Evolutionary conservation across 2,797 vertebrate species (phyloP).

Genomic region (Poeciliopsis infans): DNA sequence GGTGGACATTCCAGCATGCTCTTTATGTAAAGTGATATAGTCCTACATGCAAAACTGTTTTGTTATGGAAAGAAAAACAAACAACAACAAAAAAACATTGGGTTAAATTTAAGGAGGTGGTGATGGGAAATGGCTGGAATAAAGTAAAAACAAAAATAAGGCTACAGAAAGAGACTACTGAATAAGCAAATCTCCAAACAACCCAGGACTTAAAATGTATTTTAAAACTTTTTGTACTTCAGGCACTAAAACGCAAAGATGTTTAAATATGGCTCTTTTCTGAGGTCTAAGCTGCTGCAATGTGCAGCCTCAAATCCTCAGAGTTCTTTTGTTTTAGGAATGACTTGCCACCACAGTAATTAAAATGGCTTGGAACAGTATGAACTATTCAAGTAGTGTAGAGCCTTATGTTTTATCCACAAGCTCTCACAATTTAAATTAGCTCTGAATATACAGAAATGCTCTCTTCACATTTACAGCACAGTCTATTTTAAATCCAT

Average conservation of each 20-base stretch:
- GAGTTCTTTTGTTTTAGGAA: background rate
- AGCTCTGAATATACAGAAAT: background rate
- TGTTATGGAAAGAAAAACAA: background rate
- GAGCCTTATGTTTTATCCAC: background rate
- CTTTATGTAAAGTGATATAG: no score
- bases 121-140: no score
- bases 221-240: no score
- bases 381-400: background rate
- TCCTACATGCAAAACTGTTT: background rate
- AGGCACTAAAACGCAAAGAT: background rate
- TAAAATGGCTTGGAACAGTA: background rate
- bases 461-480: background rate
- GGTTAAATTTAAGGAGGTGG: background rate
- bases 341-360: background rate
- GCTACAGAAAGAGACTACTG: no score
- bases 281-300: background rate
- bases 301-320: background rate
- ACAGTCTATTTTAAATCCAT: background rate
- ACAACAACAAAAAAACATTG: background rate
- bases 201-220: no score
- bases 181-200: no score
- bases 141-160: no score
- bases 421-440: background rate
- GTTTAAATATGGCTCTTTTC: background rate
- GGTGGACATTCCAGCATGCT: background rate